Conservation (phyloP, 2,888 invertebrate genomes). For the Cephus pulcher region DNA sequence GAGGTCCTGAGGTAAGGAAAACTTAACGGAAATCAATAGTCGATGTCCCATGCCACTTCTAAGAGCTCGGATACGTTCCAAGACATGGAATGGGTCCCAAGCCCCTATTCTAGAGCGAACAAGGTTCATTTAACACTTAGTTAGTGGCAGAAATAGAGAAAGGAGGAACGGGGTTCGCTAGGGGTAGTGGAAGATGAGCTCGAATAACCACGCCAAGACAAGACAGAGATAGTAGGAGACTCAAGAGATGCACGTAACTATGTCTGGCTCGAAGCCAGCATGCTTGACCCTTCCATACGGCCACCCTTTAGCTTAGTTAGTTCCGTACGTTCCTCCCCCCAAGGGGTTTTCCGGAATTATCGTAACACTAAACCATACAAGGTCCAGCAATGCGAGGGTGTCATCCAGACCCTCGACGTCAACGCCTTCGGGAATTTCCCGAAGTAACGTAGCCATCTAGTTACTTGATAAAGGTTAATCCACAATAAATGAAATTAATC, state of each 20-base stretch:
- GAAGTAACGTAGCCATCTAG: not conserved
- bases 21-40: not conserved
- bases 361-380: conserved; percentile 49
- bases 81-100: not conserved
- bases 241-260: not conserved
- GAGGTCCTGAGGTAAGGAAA: not conserved
- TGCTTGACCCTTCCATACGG: conserved; percentile 51
- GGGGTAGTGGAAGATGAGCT: not conserved
- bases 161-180: conserved; percentile 3
- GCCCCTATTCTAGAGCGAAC: conserved; percentile 15
- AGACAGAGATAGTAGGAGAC: not conserved
- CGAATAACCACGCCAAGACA: not conserved
- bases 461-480: not conserved
- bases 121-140: conserved; percentile 36
- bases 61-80: not conserved
- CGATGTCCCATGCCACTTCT: not conserved
- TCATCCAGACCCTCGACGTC: conserved; percentile 18
- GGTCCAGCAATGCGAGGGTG: conserved; percentile 25
- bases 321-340: conserved; percentile 34
- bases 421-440: conserved; percentile 8
- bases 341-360: conserved; percentile 50
- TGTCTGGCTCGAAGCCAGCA: conserved; percentile 45
- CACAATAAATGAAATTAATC: not conserved
- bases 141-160: conserved; percentile 18
- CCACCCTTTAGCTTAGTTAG: conserved; percentile 50